Conservation (phyloP, 2,113 vertebrate genomes). For the Etheostoma cragini region DNA sequence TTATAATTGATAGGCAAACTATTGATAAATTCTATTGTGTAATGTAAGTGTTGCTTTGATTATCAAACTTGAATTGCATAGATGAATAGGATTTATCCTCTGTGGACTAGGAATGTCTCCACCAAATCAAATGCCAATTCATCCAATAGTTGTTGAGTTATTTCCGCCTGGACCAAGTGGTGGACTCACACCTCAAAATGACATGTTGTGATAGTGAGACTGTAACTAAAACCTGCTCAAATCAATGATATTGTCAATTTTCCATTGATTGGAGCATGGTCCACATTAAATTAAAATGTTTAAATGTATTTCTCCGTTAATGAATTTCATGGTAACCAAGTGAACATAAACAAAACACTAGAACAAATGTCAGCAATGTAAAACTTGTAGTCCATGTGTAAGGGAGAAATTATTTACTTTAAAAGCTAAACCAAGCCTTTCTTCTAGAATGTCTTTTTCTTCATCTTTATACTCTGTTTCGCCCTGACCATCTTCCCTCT, state of each 20-base stretch:
- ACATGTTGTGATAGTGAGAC: neutral
- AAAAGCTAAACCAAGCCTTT: neutral
- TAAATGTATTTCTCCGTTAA: neutral
- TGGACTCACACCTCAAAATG: neutral
- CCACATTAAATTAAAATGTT: neutral
- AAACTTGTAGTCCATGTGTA: neutral
- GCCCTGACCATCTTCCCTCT: constrained; percentile 24
- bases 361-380: neutral
- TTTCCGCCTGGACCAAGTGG: neutral
- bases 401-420: neutral
- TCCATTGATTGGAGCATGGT: too few species aligned
- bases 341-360: neutral
- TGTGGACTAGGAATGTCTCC: neutral
- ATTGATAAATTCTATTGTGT: neutral
- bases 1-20: neutral
- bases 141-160: neutral
- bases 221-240: neutral
- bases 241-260: neutral
- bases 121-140: neutral
- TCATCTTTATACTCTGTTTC: constrained; percentile 46
- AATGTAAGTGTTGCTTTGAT: neutral
- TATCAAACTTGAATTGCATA: neutral
- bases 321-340: neutral
- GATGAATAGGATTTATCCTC: neutral
- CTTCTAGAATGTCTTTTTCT: neutral